Percentiles rank a stretch among this genome's conserved stretches.
Conservation (phyloP, 2,888 invertebrate genomes). For the Cheilosia soror region DNA sequence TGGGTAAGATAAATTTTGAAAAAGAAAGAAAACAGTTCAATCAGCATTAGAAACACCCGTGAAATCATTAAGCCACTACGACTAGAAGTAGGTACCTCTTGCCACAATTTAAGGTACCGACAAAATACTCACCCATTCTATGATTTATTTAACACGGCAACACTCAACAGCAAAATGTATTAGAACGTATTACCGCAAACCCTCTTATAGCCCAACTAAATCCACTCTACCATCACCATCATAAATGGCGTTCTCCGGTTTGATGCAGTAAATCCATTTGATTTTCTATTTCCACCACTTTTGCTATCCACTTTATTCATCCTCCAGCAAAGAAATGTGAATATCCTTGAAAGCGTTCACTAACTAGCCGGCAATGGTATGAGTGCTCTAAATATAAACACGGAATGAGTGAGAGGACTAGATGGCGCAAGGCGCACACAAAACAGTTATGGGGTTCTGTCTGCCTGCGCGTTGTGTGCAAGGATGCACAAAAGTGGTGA, state of each 20-base stretch:
- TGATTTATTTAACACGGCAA: too few species aligned
- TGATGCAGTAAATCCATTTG: conserved; percentile 58
- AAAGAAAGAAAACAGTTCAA: too few species aligned
- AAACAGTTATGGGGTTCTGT: conserved; percentile 69
- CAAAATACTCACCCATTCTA: not conserved
- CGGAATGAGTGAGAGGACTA: conserved; percentile 69
- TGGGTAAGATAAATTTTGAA: too few species aligned
- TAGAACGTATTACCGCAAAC: not conserved
- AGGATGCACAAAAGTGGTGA: conserved; percentile 69
- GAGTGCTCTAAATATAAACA: not conserved
- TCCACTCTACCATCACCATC: conserved; percentile 35
- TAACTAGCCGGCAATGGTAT: conserved; percentile 35
- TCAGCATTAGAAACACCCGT: too few species aligned
- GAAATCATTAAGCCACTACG: too few species aligned
- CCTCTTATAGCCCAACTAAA: not conserved
- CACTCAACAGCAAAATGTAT: too few species aligned
- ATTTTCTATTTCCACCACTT: conserved; percentile 67
- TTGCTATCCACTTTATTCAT: not conserved
- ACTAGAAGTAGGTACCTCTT: too few species aligned
- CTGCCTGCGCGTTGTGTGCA: conserved; percentile 75
- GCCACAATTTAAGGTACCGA: too few species aligned
- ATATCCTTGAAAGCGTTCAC: conserved; percentile 64
- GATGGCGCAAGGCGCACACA: conserved; percentile 60
- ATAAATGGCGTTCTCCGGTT: conserved; percentile 45
- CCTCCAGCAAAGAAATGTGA: conserved; percentile 2